A percentile compares a stretch with the other conserved stretches of the same genome.
These are phyloP conservation scores for Hirtodrosophila histrioides DNA, from an alignment of 2,888 invertebrate species.

Conservation along the genomic window DNA sequence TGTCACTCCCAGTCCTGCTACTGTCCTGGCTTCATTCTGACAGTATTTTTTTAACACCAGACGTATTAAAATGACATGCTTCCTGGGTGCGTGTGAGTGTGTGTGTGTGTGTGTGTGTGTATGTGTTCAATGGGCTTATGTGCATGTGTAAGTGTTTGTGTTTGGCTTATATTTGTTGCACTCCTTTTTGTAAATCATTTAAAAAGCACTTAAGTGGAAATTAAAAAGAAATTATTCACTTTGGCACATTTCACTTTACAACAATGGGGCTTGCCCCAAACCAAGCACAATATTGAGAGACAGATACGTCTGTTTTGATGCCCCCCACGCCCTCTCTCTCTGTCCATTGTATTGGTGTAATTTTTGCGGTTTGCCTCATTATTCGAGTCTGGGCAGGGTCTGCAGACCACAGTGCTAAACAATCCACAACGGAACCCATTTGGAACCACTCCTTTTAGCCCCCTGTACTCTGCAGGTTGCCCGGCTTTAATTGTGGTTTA, in stretches of 20 bases:
- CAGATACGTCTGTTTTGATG: not conserved
- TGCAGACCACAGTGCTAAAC: slow-evolving; percentile 4
- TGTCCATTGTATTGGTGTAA: slow-evolving; percentile 65
- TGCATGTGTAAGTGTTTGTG: slow-evolving; percentile 10
- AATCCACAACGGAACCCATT: slow-evolving; percentile 5
- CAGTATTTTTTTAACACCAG: slow-evolving; percentile 28
- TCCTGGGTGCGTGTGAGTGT: not conserved
- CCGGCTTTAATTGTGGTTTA: slow-evolving; percentile 44
- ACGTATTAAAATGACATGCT: slow-evolving; percentile 32
- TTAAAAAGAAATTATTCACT: slow-evolving; percentile 83
- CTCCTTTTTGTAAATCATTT: slow-evolving; percentile 65
- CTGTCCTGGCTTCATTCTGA: slow-evolving; percentile 8
- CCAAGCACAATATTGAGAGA: slow-evolving; percentile 6
- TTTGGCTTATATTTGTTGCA: slow-evolving; percentile 15
- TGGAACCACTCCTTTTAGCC: slow-evolving; percentile 1
- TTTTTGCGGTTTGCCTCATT: slow-evolving; percentile 75
- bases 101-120: slow-evolving; percentile 11
- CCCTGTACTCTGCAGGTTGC: not conserved
- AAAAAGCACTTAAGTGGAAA: slow-evolving; percentile 82
- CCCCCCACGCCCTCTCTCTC: not conserved
- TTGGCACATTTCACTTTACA: slow-evolving; percentile 68
- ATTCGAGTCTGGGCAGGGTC: slow-evolving; percentile 50
- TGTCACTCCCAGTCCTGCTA: slow-evolving; percentile 2
- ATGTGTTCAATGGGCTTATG: too few relatives aligned
- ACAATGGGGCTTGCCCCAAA: slow-evolving; percentile 13